phyloP scores from a whole-genome alignment of 2,113 vertebrate species.

The Regulus satrapa region DNA sequence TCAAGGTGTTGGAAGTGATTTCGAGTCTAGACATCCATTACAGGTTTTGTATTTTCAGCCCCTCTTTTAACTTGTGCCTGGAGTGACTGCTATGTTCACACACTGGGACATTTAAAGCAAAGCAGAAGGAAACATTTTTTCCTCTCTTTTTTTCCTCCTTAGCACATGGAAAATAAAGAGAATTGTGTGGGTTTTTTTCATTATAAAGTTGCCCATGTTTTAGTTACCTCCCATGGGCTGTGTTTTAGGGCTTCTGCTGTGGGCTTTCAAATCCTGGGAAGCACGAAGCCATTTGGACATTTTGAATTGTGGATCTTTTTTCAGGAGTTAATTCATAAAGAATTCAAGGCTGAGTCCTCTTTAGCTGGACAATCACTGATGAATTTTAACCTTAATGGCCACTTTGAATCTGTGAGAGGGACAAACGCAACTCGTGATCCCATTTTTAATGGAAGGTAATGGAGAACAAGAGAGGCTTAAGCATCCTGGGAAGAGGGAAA shows the following conservation, averaged over 20 bases:
- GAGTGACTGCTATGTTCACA: background rate
- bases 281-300: background rate
- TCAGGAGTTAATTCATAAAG: background rate
- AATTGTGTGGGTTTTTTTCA: background rate
- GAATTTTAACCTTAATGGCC: background rate
- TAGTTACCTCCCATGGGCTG: background rate
- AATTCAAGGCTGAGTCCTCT: background rate
- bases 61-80: slow-evolving; percentile 8
- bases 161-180: background rate
- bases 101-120: background rate
- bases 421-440: background rate
- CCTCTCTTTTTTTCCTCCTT: background rate
- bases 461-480: background rate
- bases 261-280: background rate
- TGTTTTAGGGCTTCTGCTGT: background rate
- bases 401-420: background rate
- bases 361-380: background rate
- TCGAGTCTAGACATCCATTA: slow-evolving; percentile 48
- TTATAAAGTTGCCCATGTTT: background rate
- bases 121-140: background rate
- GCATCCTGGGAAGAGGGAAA: background rate
- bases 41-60: background rate
- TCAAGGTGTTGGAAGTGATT: background rate
- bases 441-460: background rate
- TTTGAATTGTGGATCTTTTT: background rate